Percentiles rank a stretch among this genome's conserved stretches.
These are phyloP conservation scores for Malaclemys terrapin DNA, from an alignment of 2,113 vertebrate genomes.

Conservation along the genomic window DNA sequence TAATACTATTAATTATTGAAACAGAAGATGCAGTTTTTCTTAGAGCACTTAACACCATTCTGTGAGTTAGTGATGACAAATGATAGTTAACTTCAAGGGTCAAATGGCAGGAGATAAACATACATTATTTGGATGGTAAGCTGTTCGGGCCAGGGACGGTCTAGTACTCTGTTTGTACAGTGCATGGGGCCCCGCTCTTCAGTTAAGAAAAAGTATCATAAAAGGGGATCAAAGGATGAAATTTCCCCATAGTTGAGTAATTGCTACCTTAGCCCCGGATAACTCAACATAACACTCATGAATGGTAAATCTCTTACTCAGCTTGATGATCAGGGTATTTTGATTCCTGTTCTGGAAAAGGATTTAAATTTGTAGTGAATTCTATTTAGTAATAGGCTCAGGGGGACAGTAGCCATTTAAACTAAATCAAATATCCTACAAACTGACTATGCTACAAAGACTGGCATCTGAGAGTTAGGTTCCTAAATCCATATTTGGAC, in stretches of 20 bases:
- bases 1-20: conserved; percentile 32
- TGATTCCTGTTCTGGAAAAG: background rate
- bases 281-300: background rate
- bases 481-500: background rate
- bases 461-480: background rate
- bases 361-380: background rate
- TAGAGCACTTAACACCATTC: background rate
- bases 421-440: background rate
- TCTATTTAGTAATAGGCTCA: background rate
- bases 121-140: background rate
- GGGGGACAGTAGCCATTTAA: background rate
- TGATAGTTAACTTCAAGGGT: background rate
- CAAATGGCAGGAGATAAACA: background rate
- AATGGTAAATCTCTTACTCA: background rate
- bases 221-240: background rate
- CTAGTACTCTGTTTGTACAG: background rate
- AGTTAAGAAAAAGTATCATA: background rate
- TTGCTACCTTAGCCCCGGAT: background rate
- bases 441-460: background rate
- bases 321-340: background rate
- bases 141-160: background rate
- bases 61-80: background rate
- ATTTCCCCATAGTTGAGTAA: background rate
- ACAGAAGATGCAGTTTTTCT: background rate
- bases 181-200: background rate